Evolutionary conservation across 2,113 vertebrate species (phyloP).

Genomic region (Larimichthys crocea): DNA sequence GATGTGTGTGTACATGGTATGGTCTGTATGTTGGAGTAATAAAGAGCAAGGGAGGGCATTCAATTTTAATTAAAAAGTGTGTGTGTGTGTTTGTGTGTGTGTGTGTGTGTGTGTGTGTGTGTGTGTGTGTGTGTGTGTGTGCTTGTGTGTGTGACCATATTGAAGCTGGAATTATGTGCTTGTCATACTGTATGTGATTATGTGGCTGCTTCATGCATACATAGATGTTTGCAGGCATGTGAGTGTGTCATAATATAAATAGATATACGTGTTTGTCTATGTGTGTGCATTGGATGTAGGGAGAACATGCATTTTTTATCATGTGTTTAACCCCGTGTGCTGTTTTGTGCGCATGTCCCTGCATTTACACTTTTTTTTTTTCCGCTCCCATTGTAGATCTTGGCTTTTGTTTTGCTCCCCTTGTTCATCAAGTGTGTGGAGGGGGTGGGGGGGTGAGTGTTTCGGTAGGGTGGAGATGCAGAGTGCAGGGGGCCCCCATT

Average conservation of each 20-base stretch:
- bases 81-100: background rate
- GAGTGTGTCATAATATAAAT: constrained; percentile 11
- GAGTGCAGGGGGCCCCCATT: constrained; percentile 45
- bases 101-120: constrained; percentile 8
- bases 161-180: constrained; percentile 21
- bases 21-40: constrained; percentile 31
- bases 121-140: constrained; percentile 8
- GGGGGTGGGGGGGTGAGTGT: constrained; percentile 13
- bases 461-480: constrained; percentile 36
- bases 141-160: background rate
- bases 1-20: background rate
- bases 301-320: constrained; percentile 54
- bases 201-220: constrained; percentile 16
- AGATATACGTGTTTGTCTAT: background rate
- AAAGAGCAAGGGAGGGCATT: constrained; percentile 30
- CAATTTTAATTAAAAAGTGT: constrained; percentile 27
- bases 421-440: constrained; percentile 59
- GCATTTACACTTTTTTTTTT: background rate
- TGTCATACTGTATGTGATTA: constrained; percentile 18
- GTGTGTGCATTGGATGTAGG: background rate
- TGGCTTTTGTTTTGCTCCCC: constrained; percentile 56
- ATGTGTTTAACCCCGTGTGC: constrained; percentile 14
- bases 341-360: constrained; percentile 20
- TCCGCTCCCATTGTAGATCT: constrained; percentile 29
- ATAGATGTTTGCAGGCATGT: constrained; percentile 17